A percentile compares a stretch with the other conserved stretches of the same genome.
Evolutionary conservation across 53 echinoderm and acorn worm species (phyloP).

Genomic region (Holothuria leucospilota): DNA sequence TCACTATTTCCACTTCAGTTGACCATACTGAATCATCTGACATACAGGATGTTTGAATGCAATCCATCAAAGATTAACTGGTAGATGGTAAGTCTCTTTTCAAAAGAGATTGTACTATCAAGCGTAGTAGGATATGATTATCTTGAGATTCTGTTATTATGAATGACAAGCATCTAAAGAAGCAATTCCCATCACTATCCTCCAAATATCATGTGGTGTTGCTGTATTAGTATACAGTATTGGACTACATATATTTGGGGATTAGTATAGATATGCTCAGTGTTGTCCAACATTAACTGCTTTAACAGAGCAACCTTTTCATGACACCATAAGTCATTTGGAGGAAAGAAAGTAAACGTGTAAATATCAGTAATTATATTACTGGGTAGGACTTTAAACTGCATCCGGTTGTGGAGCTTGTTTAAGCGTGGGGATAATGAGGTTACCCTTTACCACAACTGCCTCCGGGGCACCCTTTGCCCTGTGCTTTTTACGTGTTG

Average conservation of each 20-base stretch:
- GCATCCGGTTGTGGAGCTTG: no score
- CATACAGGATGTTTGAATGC: conserved; percentile 22
- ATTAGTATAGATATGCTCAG: background rate
- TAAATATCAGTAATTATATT: conserved; percentile 12
- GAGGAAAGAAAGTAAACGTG: conserved; percentile 18
- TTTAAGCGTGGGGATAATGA: no score
- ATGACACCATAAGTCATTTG: conserved; percentile 23
- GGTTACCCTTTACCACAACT: no score
- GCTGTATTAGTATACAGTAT: conserved; percentile 34
- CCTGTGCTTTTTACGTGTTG: no score
- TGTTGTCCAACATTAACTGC: background rate
- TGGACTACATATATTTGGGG: conserved; percentile 11
- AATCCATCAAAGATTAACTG: conserved; percentile 12
- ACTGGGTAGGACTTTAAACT: no score
- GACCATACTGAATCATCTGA: conserved; percentile 37
- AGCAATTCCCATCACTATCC: conserved; percentile 24
- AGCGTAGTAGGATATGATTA: background rate
- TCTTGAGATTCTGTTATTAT: conserved; percentile 1
- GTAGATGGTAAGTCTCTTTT: conserved; percentile 5
- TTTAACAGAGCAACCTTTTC: conserved; percentile 24
- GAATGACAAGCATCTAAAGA: conserved; percentile 38
- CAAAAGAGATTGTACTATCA: conserved; percentile 20
- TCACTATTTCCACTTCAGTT: conserved; percentile 38
- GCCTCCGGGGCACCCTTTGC: no score
- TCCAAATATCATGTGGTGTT: conserved; percentile 34